Evolutionary conservation across 2,797 vertebrate genomes (phyloP).

Genomic region (Pangasius mekongensis): DNA sequence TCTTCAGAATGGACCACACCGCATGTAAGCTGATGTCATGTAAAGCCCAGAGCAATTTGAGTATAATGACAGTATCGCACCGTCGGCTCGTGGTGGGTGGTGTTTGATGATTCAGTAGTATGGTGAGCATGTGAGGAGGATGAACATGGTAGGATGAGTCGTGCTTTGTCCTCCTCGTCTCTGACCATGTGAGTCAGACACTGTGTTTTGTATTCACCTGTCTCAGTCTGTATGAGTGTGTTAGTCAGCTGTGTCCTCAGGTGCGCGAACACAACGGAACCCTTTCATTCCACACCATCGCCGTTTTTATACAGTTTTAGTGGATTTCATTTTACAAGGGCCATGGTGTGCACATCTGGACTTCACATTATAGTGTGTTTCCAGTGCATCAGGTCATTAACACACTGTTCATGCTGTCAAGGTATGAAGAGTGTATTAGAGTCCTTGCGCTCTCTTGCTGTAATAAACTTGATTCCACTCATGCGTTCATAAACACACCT

Average conservation of each 20-base stretch:
- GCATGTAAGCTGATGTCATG: constrained; percentile 20
- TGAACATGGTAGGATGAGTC: constrained; percentile 17
- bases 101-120: constrained; percentile 25
- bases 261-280: not conserved
- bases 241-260: constrained; percentile 22
- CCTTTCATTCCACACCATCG: not conserved
- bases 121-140: constrained; percentile 1
- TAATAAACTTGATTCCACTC: not conserved
- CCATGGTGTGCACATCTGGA: not conserved
- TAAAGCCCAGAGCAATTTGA: constrained; percentile 1
- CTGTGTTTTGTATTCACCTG: constrained; percentile 14
- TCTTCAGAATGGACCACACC: constrained; percentile 20
- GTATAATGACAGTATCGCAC: constrained; percentile 21
- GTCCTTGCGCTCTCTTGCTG: not conserved
- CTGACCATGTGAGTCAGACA: constrained; percentile 36
- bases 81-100: constrained; percentile 4
- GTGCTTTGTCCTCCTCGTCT: constrained; percentile 20
- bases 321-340: not conserved
- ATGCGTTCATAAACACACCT: not conserved
- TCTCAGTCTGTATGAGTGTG: not conserved
- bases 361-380: not conserved
- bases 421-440: not conserved
- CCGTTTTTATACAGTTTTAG: not conserved
- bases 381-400: not conserved
- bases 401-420: not conserved